These are phyloP conservation scores for Drosophila mauritiana DNA, from an alignment of 1,140 invertebrate species.

Conservation along the genomic window DNA sequence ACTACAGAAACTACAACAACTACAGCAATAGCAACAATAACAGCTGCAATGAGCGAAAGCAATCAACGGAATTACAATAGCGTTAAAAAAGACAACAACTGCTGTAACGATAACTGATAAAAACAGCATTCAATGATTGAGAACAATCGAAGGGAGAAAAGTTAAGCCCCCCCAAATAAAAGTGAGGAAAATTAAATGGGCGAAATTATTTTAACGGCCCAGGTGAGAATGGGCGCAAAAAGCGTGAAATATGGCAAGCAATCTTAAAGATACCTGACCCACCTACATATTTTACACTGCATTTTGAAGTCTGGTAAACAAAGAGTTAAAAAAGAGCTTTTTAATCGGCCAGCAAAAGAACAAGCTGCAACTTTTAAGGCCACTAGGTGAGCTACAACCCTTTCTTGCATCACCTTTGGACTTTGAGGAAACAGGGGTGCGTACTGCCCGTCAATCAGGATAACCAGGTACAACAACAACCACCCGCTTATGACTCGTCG, in stretches of 20 bases:
- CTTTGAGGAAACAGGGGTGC: slow-evolving; percentile 7
- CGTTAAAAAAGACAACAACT: slow-evolving; percentile 66
- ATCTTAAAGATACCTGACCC: slow-evolving; percentile 21
- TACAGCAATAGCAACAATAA: slow-evolving; percentile 4
- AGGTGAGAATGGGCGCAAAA: slow-evolving; percentile 33
- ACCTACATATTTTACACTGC: slow-evolving; percentile 12
- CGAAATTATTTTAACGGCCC: slow-evolving; percentile 34
- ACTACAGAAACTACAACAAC: slow-evolving; percentile 14
- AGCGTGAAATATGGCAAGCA: slow-evolving; percentile 29
- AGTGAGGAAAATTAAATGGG: slow-evolving; percentile 30
- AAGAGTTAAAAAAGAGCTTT: slow-evolving; percentile 14
- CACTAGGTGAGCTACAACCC: slow-evolving; percentile 42
- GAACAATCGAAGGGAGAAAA: slow-evolving; percentile 42
- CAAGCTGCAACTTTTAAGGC: slow-evolving; percentile 24
- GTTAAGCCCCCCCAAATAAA: slow-evolving; percentile 38
- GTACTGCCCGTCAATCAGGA: slow-evolving; percentile 32
- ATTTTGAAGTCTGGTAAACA: slow-evolving; percentile 33
- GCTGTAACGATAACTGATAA: slow-evolving; percentile 64
- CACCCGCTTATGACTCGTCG: slow-evolving; percentile 2
- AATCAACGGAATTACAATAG: slow-evolving; percentile 79
- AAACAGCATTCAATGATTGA: slow-evolving; percentile 58
- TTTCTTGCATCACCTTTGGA: slow-evolving; percentile 20
- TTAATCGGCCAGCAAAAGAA: slow-evolving; percentile 14
- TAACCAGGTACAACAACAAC: slow-evolving; percentile 8
- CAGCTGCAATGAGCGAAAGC: slow-evolving; percentile 56